These are phyloP conservation scores for Cirrhinus mrigala DNA, from an alignment of 2,797 vertebrate species.

Conservation along the genomic window DNA sequence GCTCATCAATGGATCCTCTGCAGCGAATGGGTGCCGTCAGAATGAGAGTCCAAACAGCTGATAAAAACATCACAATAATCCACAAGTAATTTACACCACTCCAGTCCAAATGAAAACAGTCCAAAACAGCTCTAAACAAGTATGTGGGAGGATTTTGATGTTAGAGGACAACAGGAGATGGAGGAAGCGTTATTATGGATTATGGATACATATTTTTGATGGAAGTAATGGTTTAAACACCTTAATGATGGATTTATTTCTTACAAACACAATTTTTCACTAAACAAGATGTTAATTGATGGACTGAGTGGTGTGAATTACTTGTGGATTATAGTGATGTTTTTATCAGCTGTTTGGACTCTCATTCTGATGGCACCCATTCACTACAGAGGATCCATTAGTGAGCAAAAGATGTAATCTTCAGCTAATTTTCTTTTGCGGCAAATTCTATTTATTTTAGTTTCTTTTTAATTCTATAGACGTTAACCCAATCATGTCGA, in stretches of 20 bases:
- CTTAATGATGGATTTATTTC: background rate
- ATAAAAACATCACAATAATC: background rate
- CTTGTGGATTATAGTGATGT: background rate
- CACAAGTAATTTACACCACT: background rate
- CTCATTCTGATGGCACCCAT: background rate
- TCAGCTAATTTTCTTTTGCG: too few species aligned
- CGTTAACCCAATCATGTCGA: too few species aligned
- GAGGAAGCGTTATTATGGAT: background rate
- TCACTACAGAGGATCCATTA: background rate
- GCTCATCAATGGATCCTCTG: background rate
- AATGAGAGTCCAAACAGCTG: background rate
- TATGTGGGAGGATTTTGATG: background rate
- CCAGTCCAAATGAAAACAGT: background rate
- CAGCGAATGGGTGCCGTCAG: background rate
- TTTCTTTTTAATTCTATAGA: too few species aligned
- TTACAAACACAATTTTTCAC: background rate
- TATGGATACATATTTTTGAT: background rate
- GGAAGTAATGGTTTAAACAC: background rate
- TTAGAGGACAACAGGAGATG: background rate
- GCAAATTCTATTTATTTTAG: too few species aligned
- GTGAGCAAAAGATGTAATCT: background rate
- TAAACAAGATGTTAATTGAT: background rate
- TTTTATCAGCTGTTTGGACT: background rate
- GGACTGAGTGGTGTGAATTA: background rate
- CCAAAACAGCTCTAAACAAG: background rate